Base-by-base conservation (phyloP, 2,888 invertebrate genomes). In the Hedychridium roseum region DNA sequence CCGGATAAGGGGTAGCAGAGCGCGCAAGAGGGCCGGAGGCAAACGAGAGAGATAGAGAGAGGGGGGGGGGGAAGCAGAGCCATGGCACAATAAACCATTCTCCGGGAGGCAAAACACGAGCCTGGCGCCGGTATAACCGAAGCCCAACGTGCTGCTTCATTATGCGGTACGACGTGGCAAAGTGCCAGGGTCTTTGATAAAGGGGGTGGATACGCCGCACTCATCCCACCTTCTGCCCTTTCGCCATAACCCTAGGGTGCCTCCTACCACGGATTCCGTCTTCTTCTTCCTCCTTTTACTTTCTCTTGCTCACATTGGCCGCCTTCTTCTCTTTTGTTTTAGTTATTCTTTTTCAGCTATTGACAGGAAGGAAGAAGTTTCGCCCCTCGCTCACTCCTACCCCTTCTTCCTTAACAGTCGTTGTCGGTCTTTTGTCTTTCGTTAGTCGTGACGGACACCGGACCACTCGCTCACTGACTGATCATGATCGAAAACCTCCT, bases 111-210 rank as follows among this genome's bases (percentile, higher is more conserved):
- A 71, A 71, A 73, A 72, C 70, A 72, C 64, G 63, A 59, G 59
- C 62, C 43, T 57, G 55, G 64, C 67, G 59, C 59, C 62, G 53
- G 47, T 49, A 65, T 66, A 71, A 70, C 67, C 66, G 64, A 71
- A 73, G 69, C 66, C 69, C 64, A 69, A 64, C 71, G 69, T 66
- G 70, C 71, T 68, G 73, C 75, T 76, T 76, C 71, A 75, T 76
- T 75, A 74, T 76, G 70, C 75, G 73, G 66, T 65, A 66, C 69
- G 63, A 67, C 66, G 67, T 73, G 75, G 75, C 69, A 67, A 68
- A 68, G 68, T 75, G 76, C 76, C 76, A 75, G 58, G 64, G 70
- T 64, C 70, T 65, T 69, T 68, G 69, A 71, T 68, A 67, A 68
- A 66, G 66, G 63, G 65, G 55, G 59, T n/a, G n/a, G 9, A 27